phyloP scores from a whole-genome alignment of 2,113 vertebrate genomes.

The Coreoperca whiteheadi region DNA sequence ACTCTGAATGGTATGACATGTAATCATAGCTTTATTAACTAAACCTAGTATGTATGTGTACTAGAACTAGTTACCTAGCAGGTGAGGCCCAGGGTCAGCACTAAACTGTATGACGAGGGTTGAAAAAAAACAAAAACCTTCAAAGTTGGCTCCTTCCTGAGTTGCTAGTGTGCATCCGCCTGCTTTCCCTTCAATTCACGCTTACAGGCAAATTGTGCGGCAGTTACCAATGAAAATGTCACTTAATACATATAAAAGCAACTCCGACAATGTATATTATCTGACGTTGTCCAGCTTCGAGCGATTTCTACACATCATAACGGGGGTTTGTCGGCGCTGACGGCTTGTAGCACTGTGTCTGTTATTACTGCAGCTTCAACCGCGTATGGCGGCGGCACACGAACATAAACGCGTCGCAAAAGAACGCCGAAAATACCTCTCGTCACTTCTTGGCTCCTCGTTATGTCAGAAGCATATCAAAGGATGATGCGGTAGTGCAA shows the following conservation, averaged over 20 bases:
- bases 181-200: constrained; percentile 2
- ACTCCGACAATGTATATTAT: neutral
- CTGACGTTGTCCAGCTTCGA: constrained; percentile 4
- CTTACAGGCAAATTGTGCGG: neutral
- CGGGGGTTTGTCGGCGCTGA: neutral
- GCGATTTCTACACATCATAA: constrained; percentile 1
- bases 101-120: neutral
- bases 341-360: neutral
- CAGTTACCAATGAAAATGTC: neutral
- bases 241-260: neutral
- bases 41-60: neutral
- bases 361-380: constrained; percentile 9
- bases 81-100: neutral
- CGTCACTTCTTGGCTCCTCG: constrained; percentile 72
- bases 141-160: constrained; percentile 45
- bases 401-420: constrained; percentile 45
- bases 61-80: neutral
- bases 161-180: constrained; percentile 22
- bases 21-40: neutral
- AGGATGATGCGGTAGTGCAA: constrained; percentile 65
- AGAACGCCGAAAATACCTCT: constrained; percentile 73
- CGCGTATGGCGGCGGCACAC: constrained; percentile 9
- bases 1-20: no score
- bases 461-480: constrained; percentile 70
- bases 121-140: neutral